Evolutionary conservation across 2,888 invertebrate species (phyloP), one percentile per base, ranked within the genome.

Genomic region (Pterostichus niger): DNA sequence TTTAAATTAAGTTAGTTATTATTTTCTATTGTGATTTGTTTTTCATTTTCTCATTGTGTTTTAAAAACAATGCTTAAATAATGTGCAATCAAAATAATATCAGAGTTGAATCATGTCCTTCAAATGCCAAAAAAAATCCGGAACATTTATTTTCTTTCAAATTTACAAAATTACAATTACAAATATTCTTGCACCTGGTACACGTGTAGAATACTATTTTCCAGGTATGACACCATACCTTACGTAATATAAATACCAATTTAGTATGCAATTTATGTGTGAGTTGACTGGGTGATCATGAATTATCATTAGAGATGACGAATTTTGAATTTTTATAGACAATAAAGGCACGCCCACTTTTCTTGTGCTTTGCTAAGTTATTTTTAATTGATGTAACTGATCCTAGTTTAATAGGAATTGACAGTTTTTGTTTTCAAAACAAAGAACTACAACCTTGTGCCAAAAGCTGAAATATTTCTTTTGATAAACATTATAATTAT

Each of bases 291-390:
- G 9, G 15, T 11, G 68, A 11, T 44, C 68, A 71, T 44, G 10
- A 17, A 10, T 15, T 71, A 40, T 44, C n/a, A 71, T 71, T 71
- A 71, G 17, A 44, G 68, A 44, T 71, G 68, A 71, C 68, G 68
- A 44, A 71, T 71, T 40, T 15, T 71, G 17, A 71, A 71, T 71
- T 71, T 71, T 71, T 46, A 71, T 71, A 71, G 44, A 71, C 44
- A 71, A 64, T 64, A 64, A 33, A 10, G 44, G 44, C 15, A 71
- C 68, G 68, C 68, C 68, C 68, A 71, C 68, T 71, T 40, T 71
- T 71, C 68, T 40, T 44, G n/a, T 40, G 17, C 46, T 10, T 13
- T 11, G 44, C 44, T 71, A 71, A 71, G 68, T 71, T 7, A 71
- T 44, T 71, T 71, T 71, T 71, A 71, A 71, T 71, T 71, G 44